These are phyloP conservation scores for Tenrec ecaudatus DNA, from an alignment of 2,113 vertebrate species.

Conservation along the genomic window DNA sequence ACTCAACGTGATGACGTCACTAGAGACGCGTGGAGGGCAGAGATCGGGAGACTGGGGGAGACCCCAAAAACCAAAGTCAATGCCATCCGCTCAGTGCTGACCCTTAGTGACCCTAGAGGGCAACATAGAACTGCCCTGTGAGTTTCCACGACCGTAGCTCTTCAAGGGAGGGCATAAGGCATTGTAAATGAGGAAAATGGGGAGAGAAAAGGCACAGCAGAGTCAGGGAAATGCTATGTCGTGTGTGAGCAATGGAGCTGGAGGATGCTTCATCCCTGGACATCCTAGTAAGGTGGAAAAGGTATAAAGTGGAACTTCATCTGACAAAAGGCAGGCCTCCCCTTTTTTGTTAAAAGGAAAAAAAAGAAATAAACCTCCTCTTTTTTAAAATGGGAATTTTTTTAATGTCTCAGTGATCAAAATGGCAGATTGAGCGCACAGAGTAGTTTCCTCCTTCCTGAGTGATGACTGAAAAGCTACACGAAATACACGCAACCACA, in stretches of 20 bases:
- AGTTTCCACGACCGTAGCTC: no score
- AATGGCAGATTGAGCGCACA: not conserved
- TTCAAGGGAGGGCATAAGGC: no score
- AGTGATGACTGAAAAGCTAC: not conserved
- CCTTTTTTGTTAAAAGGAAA: not conserved
- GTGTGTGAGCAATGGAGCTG: rapidly evolving
- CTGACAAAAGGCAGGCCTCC: not conserved
- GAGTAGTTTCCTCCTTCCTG: not conserved
- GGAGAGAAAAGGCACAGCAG: no score
- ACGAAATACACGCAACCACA: no score
- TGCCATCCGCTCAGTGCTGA: no score
- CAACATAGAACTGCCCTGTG: no score
- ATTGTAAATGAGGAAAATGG: no score
- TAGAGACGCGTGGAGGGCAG: not conserved
- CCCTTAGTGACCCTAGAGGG: no score
- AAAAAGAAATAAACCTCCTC: no score
- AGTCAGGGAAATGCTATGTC: no score
- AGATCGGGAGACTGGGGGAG: not conserved
- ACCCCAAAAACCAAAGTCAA: not conserved
- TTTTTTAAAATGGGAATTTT: no score
- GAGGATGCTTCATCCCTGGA: no score
- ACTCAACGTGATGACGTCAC: not conserved
- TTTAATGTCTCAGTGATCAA: not conserved
- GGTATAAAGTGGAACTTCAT: not conserved
- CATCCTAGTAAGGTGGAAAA: not conserved